A percentile compares a stretch with the other conserved stretches of the same genome.
phyloP scores from a whole-genome alignment of 2,888 invertebrate species.

The Apodemia zela region DNA sequence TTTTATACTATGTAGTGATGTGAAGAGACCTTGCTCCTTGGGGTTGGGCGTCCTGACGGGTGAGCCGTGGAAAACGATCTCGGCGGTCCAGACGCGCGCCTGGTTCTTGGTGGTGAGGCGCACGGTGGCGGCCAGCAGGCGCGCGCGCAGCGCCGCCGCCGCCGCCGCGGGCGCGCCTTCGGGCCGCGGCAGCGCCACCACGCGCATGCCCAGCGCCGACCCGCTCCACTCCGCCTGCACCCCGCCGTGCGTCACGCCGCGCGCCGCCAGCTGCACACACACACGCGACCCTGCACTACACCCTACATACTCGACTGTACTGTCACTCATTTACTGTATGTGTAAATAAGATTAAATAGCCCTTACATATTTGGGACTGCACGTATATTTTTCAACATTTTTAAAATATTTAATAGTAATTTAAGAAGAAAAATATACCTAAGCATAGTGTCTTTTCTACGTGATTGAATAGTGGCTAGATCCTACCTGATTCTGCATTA shows the following conservation, averaged over 20 bases:
- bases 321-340: too few relatives aligned
- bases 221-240: conserved; percentile 96
- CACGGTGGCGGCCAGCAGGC: conserved; percentile 91
- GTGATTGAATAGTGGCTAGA: too few relatives aligned
- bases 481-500: too few relatives aligned
- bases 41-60: conserved; percentile 89
- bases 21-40: conserved; percentile 85
- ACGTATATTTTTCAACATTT: too few relatives aligned
- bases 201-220: conserved; percentile 89
- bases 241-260: conserved; percentile 94
- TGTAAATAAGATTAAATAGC: too few relatives aligned
- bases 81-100: conserved; percentile 92
- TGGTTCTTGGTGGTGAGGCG: conserved; percentile 89
- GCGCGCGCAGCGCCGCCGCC: conserved; percentile 86
- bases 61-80: conserved; percentile 92
- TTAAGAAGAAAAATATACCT: too few relatives aligned
- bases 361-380: too few relatives aligned
- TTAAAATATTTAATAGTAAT: too few relatives aligned
- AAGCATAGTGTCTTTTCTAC: too few relatives aligned
- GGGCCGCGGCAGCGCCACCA: conserved; percentile 88
- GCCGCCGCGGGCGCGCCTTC: conserved; percentile 70
- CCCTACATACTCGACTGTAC: too few relatives aligned
- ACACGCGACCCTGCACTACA: too few relatives aligned
- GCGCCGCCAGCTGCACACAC: conserved; percentile 82
- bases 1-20: too few relatives aligned